Conservation (phyloP, 2,888 invertebrate species). For the Stenolophus ochropezus region DNA sequence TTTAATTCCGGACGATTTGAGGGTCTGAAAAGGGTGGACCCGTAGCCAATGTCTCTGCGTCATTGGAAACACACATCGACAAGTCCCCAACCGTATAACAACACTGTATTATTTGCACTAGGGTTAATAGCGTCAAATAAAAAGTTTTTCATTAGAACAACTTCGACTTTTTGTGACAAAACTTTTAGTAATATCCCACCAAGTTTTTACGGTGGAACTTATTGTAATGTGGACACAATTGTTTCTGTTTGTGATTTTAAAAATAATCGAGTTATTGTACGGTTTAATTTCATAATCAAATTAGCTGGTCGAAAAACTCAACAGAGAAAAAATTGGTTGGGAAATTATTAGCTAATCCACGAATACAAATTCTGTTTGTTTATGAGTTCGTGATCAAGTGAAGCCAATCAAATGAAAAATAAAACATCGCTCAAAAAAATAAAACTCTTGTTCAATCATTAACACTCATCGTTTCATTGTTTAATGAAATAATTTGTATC, state of each 20-base stretch:
- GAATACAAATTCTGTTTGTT: not conserved
- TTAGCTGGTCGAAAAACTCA: not conserved
- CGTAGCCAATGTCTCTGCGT: constrained; percentile 8
- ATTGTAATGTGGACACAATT: not conserved
- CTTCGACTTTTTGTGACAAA: not conserved
- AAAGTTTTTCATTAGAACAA: not conserved
- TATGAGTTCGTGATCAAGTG: not conserved
- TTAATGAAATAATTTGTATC: no score
- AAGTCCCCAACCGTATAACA: constrained; percentile 1
- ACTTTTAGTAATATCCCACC: not conserved
- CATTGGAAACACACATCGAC: not conserved
- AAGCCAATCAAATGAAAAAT: no score
- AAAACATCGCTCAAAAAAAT: not conserved
- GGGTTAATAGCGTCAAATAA: not conserved
- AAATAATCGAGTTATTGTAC: not conserved
- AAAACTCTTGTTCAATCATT: no score
- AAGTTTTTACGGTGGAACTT: not conserved
- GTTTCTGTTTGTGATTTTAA: not conserved
- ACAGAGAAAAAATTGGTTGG: not conserved
- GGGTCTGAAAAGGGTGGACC: constrained; percentile 12
- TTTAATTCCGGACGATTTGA: not conserved
- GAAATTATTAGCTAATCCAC: not conserved
- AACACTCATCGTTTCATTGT: no score
- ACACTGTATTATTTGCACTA: not conserved
- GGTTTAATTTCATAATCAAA: not conserved